phyloP scores from a whole-genome alignment of 1,140 invertebrate species.

The Brachionus asplanchnoidis region DNA sequence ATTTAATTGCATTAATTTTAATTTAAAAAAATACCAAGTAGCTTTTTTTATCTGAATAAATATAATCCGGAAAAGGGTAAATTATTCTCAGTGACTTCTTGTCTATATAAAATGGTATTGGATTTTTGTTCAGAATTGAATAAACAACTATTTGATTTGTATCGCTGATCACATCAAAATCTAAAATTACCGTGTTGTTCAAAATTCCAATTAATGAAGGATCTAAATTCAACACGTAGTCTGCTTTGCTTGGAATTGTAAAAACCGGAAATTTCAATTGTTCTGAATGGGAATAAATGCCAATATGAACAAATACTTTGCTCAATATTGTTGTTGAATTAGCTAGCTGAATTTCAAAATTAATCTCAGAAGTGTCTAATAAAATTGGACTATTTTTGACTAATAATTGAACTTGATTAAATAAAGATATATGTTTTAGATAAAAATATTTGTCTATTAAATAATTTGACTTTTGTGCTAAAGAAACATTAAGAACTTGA shows the following conservation, averaged over 20 bases:
- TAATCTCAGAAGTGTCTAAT: neutral
- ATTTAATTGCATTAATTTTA: neutral
- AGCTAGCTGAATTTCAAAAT: neutral
- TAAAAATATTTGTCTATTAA: neutral
- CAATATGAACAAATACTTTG: neutral
- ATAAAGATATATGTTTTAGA: neutral
- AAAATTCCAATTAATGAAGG: constrained; percentile 5
- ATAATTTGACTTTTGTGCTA: neutral
- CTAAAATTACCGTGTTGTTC: neutral
- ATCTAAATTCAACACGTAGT: neutral
- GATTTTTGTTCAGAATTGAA: neutral
- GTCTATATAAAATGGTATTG: constrained; percentile 23
- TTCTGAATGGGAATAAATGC: neutral
- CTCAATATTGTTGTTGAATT: neutral
- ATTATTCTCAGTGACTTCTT: neutral
- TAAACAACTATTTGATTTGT: neutral
- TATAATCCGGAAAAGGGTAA: neutral
- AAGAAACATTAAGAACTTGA: neutral
- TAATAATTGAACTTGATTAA: neutral
- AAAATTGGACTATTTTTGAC: neutral
- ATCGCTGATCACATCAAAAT: neutral
- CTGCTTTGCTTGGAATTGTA: neutral
- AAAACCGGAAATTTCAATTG: neutral
- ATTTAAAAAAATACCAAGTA: neutral
- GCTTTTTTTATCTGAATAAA: neutral